These are phyloP conservation scores for Astropecten irregularis DNA, from an alignment of 53 echinoderm and acorn worm genomes.

Conservation along the genomic window DNA sequence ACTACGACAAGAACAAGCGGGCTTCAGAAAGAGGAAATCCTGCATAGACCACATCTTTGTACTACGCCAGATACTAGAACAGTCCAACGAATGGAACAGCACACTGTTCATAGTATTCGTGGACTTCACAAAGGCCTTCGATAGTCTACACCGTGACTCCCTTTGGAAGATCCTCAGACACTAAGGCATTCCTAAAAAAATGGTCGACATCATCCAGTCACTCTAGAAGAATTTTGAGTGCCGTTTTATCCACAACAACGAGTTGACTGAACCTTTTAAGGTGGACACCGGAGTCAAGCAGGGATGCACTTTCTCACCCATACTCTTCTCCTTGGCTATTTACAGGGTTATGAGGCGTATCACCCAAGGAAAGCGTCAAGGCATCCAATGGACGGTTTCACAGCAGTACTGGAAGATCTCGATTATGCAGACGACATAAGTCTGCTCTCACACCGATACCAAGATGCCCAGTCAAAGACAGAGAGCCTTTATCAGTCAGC, in stretches of 20 bases:
- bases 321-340: conserved; percentile 1
- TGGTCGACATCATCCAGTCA: conserved; percentile 5
- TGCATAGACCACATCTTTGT: conserved; percentile 34
- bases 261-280: conserved; percentile 20
- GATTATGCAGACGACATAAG: conserved; percentile 8
- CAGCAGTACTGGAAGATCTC: no score
- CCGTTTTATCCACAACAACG: background rate
- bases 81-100: conserved; percentile 24
- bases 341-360: background rate
- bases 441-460: conserved; percentile 1
- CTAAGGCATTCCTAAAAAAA: conserved; percentile 30
- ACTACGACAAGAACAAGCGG: conserved; percentile 45
- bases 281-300: conserved; percentile 21
- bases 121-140: conserved; percentile 53
- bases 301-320: conserved; percentile 1
- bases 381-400: conserved; percentile 16
- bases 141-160: conserved; percentile 44
- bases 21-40: conserved; percentile 35
- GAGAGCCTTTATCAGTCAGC: background rate
- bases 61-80: conserved; percentile 8
- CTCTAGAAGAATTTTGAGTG: conserved; percentile 8
- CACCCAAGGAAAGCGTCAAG: conserved; percentile 5
- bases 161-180: conserved; percentile 46
- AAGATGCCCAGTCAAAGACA: background rate
- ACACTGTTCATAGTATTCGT: conserved; percentile 26